Evolutionary conservation across 2,113 vertebrate species (phyloP), one percentile per base, ranked within the genome.

Genomic region (Gallinago jamesoni): DNA sequence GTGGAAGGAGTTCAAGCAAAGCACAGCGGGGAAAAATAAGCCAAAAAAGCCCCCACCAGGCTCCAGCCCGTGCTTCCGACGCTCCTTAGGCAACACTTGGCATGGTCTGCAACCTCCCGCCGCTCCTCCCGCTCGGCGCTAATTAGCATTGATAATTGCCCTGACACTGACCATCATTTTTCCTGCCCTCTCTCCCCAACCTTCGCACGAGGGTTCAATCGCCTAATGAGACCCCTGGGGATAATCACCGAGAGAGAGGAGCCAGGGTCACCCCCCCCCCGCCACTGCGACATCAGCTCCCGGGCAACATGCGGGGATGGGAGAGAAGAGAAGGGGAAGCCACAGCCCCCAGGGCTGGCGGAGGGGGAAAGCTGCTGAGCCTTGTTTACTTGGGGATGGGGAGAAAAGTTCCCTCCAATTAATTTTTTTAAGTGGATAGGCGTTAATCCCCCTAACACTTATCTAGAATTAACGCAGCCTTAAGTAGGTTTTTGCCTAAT

Each of bases 61-160:
- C 59, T 28, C 25, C 72, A 74, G 53, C 27, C 60, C 59, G 4
- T 3, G 25, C 55, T 76, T 56, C 86, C 0, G 1, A 56, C 3
- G 10, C 78, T 96, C 59, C 89, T 94, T 45, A 69, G 70, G 47
- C 66, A 90, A 7, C n/a, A 8, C 33, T 81, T 73, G 93, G 89
- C 95, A 89, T 1, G n/a, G 68, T 14, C 90, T 76, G 74, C 37
- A 33, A 33, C 67, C 78, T 89, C 93, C 89, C 1, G 6, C 64
- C 53, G 16, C 55, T 92, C 78, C 64, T 50, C 91, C 93, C 8
- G n/a, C 82, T 85, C 12, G 6, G 56, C 6, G 6, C 89, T 97
- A 96, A 98, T 98, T 97, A 96, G 78, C 94, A 87, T 50, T 52
- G 93, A 83, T 94, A 97, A 97, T 93, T 93, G 92, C 88, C 66